phyloP scores from a whole-genome alignment of 2,113 vertebrate genomes.

The Epinephelus cyanopodus region DNA sequence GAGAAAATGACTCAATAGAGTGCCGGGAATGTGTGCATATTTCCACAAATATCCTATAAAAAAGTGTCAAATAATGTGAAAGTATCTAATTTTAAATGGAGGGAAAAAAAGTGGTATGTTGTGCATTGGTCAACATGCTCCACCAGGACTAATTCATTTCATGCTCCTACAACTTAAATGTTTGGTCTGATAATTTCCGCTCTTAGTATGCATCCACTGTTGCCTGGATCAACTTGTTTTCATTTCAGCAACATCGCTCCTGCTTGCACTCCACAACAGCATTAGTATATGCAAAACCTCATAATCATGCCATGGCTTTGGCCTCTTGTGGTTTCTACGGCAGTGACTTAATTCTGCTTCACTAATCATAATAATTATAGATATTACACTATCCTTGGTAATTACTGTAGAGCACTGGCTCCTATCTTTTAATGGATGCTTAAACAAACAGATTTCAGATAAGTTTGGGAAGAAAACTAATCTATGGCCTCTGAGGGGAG shows the following conservation, averaged over 20 bases:
- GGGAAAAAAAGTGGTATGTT: constrained; percentile 12
- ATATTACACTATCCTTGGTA: constrained; percentile 76
- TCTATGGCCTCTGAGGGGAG: constrained; percentile 76
- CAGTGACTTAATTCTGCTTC: constrained; percentile 73
- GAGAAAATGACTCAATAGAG: constrained; percentile 45
- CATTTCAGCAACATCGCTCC: constrained; percentile 31
- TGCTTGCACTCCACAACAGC: constrained; percentile 19
- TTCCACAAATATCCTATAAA: constrained; percentile 49
- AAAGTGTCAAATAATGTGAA: constrained; percentile 33
- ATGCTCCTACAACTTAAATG: constrained; percentile 31
- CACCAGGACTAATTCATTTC: constrained; percentile 47
- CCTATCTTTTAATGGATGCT: constrained; percentile 75
- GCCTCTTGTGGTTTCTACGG: constrained; percentile 67
- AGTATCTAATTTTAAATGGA: constrained; percentile 38
- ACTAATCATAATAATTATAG: constrained; percentile 79
- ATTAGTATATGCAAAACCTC: constrained; percentile 57
- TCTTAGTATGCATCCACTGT: constrained; percentile 47
- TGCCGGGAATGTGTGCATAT: constrained; percentile 38
- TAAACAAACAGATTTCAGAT: constrained; percentile 83
- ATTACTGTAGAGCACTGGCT: constrained; percentile 71
- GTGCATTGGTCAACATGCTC: constrained; percentile 26
- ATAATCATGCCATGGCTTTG: constrained; percentile 51
- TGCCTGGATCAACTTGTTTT: constrained; percentile 38
- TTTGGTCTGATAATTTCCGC: constrained; percentile 15
- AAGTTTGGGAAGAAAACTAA: constrained; percentile 78